Evolutionary conservation across 2,888 invertebrate species (phyloP).

Genomic region (Boloria euphrosyne): DNA sequence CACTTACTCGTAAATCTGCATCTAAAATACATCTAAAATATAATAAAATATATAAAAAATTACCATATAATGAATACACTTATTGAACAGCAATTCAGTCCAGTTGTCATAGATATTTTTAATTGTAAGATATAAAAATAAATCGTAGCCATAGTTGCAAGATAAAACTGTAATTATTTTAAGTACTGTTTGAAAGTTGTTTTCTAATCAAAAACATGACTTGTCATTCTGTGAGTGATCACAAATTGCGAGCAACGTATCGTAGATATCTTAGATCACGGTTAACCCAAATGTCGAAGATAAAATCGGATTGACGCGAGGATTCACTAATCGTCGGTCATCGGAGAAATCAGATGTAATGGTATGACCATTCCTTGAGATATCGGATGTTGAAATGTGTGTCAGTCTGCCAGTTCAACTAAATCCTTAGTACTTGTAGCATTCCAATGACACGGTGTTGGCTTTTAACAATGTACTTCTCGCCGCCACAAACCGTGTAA

Average conservation of each 20-base stretch:
- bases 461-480: constrained; percentile 69
- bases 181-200: constrained; percentile 31
- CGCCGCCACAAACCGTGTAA: constrained; percentile 77
- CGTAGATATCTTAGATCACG: constrained; percentile 63
- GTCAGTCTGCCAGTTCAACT: constrained; percentile 63
- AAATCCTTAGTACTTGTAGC: constrained; percentile 57
- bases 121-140: constrained; percentile 9
- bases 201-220: constrained; percentile 61
- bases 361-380: constrained; percentile 40
- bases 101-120: constrained; percentile 11
- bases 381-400: constrained; percentile 61
- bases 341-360: constrained; percentile 45
- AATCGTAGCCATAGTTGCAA: constrained; percentile 1
- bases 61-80: not conserved
- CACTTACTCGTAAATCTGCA: constrained; percentile 1
- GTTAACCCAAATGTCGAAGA: constrained; percentile 72
- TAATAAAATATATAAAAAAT: too few relatives aligned
- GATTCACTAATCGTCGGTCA: constrained; percentile 62
- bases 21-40: too few relatives aligned
- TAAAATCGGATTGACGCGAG: constrained; percentile 71
- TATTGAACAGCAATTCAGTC: not conserved
- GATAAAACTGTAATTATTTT: constrained; percentile 32
- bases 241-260: constrained; percentile 59
- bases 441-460: constrained; percentile 65
- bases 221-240: constrained; percentile 68